Evolutionary conservation across 2,113 vertebrate genomes (phyloP), one percentile per base, ranked within the genome.

Genomic region (Ranitomeya variabilis): DNA sequence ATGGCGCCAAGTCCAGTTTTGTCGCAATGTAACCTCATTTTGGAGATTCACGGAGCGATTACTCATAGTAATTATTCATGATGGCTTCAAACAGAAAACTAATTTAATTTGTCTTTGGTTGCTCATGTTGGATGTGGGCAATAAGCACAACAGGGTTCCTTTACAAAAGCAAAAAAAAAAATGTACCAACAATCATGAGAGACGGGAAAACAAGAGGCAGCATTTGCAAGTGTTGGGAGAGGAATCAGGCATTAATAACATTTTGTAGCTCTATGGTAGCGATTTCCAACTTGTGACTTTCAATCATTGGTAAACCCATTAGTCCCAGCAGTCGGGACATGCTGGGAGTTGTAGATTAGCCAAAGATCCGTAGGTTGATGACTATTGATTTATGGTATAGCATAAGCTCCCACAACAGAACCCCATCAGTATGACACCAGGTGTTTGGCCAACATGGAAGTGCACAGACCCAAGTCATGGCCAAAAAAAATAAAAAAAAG

Each of bases 21-120:
- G 37, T 83, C 55, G 83, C 45, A 59, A 5, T 23, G 6, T 57
- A 51, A 13, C 78, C 77, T 81, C 69, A 69, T 80, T 80, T 37
- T 45, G 18, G 26, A 87, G 64, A 87, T 87, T 87, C 31, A 64
- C 31, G 14, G 16, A 81, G 26, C 51, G 6, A 81, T 87, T 87
- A 87, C 7, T 81, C 51, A 73, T 21, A 81, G 78, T 69, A 57
- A 73, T 80, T 67, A 80, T 80, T 87, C 64, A 87, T 67, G 59
- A 66, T 59, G 23, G 78, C 79, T 59, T 51, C 54, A 71, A 69
- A 51, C 3, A 45, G 14, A 60, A 73, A 79, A 81, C 16, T 37
- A n/a, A 87, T 60, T 67, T 80, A 54, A 81, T 80, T 87, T 73
- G 64, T 87, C 57, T 71, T 73, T 69, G 11, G 15, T 54, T 80